phyloP scores from a whole-genome alignment of 2,797 vertebrate species.

The Cyclopterus lumpus region DNA sequence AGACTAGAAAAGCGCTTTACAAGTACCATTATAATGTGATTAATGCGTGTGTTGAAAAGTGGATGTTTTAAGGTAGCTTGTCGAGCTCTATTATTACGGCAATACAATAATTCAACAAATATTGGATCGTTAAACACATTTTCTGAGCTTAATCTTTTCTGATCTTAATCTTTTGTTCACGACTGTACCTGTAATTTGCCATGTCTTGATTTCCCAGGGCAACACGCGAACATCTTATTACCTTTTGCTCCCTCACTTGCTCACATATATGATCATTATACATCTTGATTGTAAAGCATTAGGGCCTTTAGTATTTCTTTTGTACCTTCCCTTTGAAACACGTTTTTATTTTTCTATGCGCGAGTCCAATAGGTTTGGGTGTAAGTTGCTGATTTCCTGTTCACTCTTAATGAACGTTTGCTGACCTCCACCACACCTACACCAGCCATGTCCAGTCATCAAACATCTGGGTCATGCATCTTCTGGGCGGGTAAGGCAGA shows the following conservation, averaged over 20 bases:
- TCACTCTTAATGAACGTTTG: constrained; percentile 51
- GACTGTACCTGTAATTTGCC: constrained; percentile 42
- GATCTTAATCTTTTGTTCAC: constrained; percentile 8
- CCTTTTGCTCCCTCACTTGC: constrained; percentile 9
- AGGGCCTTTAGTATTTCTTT: not conserved
- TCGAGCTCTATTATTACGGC: constrained; percentile 30
- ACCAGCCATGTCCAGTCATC: constrained; percentile 55
- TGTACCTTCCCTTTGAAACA: not conserved
- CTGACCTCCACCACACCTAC: constrained; percentile 69
- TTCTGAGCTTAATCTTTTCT: not conserved
- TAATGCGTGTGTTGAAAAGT: constrained; percentile 39
- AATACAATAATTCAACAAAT: constrained; percentile 49
- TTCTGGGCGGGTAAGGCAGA: constrained; percentile 57
- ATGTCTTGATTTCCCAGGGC: constrained; percentile 30
- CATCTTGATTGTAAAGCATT: not conserved
- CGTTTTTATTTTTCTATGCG: not conserved
- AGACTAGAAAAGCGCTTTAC: too few species aligned
- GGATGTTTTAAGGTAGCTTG: constrained; percentile 39
- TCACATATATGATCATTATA: not conserved
- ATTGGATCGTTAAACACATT: constrained; percentile 23
- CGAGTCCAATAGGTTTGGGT: constrained; percentile 31
- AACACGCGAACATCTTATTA: constrained; percentile 30
- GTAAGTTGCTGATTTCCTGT: constrained; percentile 50
- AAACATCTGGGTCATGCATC: constrained; percentile 72
- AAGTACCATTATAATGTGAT: constrained; percentile 42